Base-by-base conservation (phyloP, 2,113 vertebrate genomes). In the Pseudolaguvia tuberculata region DNA sequence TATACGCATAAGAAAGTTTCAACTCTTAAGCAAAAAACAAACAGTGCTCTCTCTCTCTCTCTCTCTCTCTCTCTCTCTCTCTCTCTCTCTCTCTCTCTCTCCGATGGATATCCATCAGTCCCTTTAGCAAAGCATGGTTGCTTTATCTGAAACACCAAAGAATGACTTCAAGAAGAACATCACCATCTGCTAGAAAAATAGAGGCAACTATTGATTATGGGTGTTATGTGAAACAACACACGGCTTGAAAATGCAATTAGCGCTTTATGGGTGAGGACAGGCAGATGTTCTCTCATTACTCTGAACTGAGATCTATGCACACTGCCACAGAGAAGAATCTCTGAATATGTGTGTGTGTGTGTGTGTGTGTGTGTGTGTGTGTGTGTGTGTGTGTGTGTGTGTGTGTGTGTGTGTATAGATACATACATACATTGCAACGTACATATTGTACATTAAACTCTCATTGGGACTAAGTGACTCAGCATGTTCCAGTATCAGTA, bases 241-340 rank as follows among this genome's bases (percentile, higher is more conserved):
- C 14, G 78, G 65, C 51, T 56, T 58, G 74, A 75, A 78, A 75
- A 51, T 67, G 72, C 68, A 77, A 78, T 82, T 79, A 79, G 75
- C 48, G 62, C 65, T 72, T 78, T 80, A 78, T 68, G 81, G 78
- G 75, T 75, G 48, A 75, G 55, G 52, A 70, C 35, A 1, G 58
- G 66, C 78, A 82, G 81, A 82, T 82, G 81, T 80, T 82, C 59
- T 74, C 59, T 78, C 72, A 72, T 72, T 67, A 55, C 72, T 81
- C 56, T 72, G 35, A 74, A 66, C 72, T 55, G 31, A 82, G 75
- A 68, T 56, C 7, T 74, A 59, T 71, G 71, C 45, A 52, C 52
- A 58, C 17, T 27, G 31, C 7, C 52, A 72, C 63, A 52, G 29
- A 59, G 31, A 45, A 42, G 66, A 20, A 21, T 31, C 42, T 25